Percentiles rank a stretch among this genome's conserved stretches.
Conservation (phyloP, 2,797 vertebrate species). For the Hydrocynus forskahlii region DNA sequence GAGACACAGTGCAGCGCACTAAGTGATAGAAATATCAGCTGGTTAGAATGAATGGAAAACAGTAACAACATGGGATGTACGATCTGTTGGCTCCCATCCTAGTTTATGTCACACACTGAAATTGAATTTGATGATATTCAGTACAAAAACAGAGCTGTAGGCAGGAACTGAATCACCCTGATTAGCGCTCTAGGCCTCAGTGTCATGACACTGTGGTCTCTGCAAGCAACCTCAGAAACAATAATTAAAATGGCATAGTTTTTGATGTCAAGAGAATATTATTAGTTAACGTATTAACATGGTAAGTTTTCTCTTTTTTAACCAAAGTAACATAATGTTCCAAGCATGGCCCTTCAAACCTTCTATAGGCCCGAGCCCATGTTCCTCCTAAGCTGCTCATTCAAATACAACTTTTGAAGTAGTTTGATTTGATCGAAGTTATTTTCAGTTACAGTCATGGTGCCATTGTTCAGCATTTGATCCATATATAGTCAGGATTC, state of each 20-base stretch:
- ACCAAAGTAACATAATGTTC: too few relatives aligned
- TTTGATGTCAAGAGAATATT: background rate
- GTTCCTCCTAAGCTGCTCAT: too few relatives aligned
- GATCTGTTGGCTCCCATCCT: slow-evolving; percentile 12
- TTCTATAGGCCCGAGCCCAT: too few relatives aligned
- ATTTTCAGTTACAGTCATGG: too few relatives aligned
- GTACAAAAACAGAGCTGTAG: slow-evolving; percentile 25
- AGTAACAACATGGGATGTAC: slow-evolving; percentile 16
- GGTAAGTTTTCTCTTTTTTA: too few relatives aligned
- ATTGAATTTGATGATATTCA: slow-evolving; percentile 47
- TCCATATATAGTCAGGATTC: too few relatives aligned
- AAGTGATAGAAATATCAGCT: slow-evolving; percentile 21
- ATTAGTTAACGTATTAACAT: too few relatives aligned
- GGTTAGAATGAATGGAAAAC: slow-evolving; percentile 2
- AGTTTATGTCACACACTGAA: slow-evolving; percentile 40
- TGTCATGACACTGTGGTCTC: slow-evolving; percentile 4
- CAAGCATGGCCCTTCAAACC: too few relatives aligned
- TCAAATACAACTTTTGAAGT: too few relatives aligned
- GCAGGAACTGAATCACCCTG: slow-evolving; percentile 23
- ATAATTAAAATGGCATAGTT: background rate
- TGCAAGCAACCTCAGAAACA: background rate
- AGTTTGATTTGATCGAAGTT: too few relatives aligned
- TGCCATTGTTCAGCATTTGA: too few relatives aligned
- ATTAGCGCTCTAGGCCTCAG: background rate
- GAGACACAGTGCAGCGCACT: slow-evolving; percentile 1